phyloP scores from a whole-genome alignment of 2,888 invertebrate genomes.

The Drosophila atripex region DNA sequence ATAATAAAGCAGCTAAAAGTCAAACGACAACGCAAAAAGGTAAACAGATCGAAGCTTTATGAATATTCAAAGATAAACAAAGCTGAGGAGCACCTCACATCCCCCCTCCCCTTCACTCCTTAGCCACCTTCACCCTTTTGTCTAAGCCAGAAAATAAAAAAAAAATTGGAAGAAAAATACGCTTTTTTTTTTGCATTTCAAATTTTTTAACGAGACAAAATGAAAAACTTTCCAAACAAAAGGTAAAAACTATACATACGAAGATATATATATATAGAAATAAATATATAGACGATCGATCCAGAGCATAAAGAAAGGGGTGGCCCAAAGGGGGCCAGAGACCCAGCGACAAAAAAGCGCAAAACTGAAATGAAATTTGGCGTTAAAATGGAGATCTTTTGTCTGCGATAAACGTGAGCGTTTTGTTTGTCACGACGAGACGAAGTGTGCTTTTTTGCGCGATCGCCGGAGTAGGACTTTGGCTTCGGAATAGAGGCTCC shows the following conservation, averaged over 20 bases:
- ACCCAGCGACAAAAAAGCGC: conserved; percentile 49
- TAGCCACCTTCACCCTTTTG: conserved; percentile 40
- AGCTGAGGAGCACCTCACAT: conserved; percentile 1
- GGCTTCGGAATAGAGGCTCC: conserved; percentile 15
- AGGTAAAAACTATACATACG: conserved; percentile 30
- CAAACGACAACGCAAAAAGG: conserved; percentile 70
- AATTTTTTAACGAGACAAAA: conserved; percentile 78
- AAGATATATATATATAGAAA: not conserved
- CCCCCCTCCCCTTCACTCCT: conserved; percentile 6
- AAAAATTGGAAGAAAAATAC: conserved; percentile 9
- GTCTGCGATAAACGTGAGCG: conserved; percentile 81
- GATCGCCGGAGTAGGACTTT: conserved; percentile 52
- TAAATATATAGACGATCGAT: conserved; percentile 48
- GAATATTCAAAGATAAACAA: conserved; percentile 79
- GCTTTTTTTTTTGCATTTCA: conserved; percentile 65
- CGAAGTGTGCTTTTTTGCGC: conserved; percentile 78
- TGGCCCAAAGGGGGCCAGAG: conserved; percentile 2
- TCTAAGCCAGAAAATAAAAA: conserved; percentile 16
- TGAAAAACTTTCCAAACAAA: conserved; percentile 79
- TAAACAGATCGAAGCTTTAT: conserved; percentile 75
- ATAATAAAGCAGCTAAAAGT: conserved; percentile 68
- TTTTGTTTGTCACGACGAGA: conserved; percentile 81
- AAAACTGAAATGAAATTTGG: conserved; percentile 70
- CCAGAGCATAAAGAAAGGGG: conserved; percentile 65
- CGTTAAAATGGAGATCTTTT: conserved; percentile 80